These are phyloP conservation scores for Pseudomugil tenellus DNA, from an alignment of 2,797 vertebrate species.

Conservation along the genomic window DNA sequence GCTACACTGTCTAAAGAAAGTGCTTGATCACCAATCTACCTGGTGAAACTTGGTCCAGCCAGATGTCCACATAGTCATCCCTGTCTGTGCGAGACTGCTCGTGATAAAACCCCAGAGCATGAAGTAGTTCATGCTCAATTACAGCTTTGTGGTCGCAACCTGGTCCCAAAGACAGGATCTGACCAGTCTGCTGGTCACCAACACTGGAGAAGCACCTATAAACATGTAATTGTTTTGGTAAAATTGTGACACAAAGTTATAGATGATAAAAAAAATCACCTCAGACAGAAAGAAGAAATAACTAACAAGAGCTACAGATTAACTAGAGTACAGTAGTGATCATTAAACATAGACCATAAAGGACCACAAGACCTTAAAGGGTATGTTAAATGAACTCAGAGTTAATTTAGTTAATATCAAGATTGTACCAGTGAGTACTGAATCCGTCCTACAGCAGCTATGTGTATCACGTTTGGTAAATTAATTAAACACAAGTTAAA, in stretches of 20 bases:
- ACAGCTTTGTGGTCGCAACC: slow-evolving; percentile 89
- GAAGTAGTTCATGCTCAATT: slow-evolving; percentile 90
- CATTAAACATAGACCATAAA: no score
- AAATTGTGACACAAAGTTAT: no score
- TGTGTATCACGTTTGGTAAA: background rate
- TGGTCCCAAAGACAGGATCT: slow-evolving; percentile 86
- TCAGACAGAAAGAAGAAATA: no score
- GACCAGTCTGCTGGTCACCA: slow-evolving; percentile 85
- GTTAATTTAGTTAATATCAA: no score
- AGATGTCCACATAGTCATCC: slow-evolving; percentile 91
- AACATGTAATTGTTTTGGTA: background rate
- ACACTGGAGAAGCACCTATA: slow-evolving; percentile 90
- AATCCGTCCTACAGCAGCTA: no score
- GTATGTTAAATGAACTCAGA: no score
- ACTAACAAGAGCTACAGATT: no score
- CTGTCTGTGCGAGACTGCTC: slow-evolving; percentile 90
- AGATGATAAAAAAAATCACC: no score
- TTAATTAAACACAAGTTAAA: background rate
- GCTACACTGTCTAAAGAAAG: no score
- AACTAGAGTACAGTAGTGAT: no score
- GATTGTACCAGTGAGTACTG: no score
- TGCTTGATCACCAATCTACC: slow-evolving; percentile 67
- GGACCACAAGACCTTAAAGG: no score
- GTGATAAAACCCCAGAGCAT: slow-evolving; percentile 90
- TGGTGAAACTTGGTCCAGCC: slow-evolving; percentile 86